A percentile compares a stretch with the other conserved stretches of the same genome.
phyloP scores from a whole-genome alignment of 2,888 invertebrate genomes.

The Erannis defoliaria region DNA sequence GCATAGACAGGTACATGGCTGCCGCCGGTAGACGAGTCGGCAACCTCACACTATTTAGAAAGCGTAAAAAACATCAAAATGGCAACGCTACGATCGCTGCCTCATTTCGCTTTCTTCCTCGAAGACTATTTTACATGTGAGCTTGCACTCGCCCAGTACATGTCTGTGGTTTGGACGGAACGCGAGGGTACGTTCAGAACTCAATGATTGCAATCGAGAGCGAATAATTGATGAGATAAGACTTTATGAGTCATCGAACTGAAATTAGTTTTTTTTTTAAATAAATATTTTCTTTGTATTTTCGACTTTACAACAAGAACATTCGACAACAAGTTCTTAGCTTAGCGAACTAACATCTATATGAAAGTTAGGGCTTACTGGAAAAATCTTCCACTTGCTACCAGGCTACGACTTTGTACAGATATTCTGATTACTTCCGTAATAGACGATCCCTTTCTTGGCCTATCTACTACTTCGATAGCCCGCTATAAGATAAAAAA shows the following conservation, averaged over 20 bases:
- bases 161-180: constrained; percentile 44
- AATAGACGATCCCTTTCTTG: too few relatives aligned
- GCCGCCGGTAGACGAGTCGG: constrained; percentile 30
- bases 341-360: too few relatives aligned
- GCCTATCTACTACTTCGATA: too few relatives aligned
- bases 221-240: constrained; percentile 35
- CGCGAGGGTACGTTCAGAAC: constrained; percentile 8
- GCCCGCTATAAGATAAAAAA: too few relatives aligned
- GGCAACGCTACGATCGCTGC: constrained; percentile 62
- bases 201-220: constrained; percentile 28
- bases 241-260: constrained; percentile 2
- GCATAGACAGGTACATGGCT: too few relatives aligned
- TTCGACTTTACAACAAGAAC: too few relatives aligned
- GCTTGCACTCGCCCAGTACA: constrained; percentile 44
- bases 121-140: constrained; percentile 66
- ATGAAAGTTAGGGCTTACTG: too few relatives aligned
- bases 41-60: constrained; percentile 71
- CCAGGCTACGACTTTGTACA: too few relatives aligned
- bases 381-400: too few relatives aligned
- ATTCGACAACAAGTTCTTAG: too few relatives aligned
- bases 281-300: too few relatives aligned
- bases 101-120: constrained; percentile 77
- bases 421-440: too few relatives aligned
- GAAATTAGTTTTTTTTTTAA: background rate
- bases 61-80: constrained; percentile 81